These are phyloP conservation scores for Anabacerthia variegaticeps DNA, from an alignment of 2,797 vertebrate genomes.

Conservation along the genomic window DNA sequence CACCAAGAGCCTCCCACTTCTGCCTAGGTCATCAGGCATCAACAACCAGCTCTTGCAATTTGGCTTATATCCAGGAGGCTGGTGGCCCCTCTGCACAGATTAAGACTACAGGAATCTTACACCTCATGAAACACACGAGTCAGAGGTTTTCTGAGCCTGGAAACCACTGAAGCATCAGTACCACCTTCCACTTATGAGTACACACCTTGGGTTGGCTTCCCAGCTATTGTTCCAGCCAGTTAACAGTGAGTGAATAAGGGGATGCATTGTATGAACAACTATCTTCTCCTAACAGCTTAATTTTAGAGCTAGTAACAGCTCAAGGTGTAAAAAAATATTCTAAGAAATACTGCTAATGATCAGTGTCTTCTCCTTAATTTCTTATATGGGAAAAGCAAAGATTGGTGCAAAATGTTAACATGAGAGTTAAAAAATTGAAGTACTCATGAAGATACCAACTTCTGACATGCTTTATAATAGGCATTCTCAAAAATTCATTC, in stretches of 20 bases:
- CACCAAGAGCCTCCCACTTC: background rate
- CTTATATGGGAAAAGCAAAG: background rate
- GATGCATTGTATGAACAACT: background rate
- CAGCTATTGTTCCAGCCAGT: background rate
- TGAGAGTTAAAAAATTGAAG: background rate
- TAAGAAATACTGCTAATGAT: background rate
- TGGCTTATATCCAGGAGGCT: background rate
- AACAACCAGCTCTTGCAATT: background rate
- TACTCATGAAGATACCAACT: background rate
- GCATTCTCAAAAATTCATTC: background rate
- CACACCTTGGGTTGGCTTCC: background rate
- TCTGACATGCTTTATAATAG: fast-evolving
- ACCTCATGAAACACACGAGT: background rate
- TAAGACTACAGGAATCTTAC: background rate
- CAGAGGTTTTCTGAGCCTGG: background rate
- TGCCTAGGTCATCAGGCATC: background rate
- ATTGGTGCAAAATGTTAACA: background rate
- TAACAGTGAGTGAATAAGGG: fast-evolving
- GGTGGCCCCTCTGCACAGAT: background rate
- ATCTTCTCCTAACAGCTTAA: background rate
- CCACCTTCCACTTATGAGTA: background rate
- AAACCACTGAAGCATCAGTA: background rate
- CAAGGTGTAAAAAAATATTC: background rate
- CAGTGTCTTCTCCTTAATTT: background rate
- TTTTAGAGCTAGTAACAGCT: background rate